Evolutionary conservation across 1,140 invertebrate genomes (phyloP), one percentile per base, ranked within the genome.

Genomic region (Drosophila nannoptera): DNA sequence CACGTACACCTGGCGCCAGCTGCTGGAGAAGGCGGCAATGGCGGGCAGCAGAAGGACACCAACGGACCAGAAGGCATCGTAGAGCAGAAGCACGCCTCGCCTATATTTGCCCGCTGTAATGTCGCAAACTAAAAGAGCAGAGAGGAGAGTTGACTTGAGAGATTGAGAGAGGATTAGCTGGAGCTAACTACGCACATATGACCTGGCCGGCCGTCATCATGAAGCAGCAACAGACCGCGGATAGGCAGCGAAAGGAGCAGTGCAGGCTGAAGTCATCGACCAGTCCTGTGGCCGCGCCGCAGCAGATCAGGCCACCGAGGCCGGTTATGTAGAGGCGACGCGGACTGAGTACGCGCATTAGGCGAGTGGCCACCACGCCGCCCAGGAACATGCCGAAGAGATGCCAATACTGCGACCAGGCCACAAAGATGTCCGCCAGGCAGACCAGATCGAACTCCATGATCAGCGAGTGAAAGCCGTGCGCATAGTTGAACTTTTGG

Each of bases 341-440:
- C 0, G 90, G 90, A 75, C 90, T 90, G 5, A 84, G 64, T 0
- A 90, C 69, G 9, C 81, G 70, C 87, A 90, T 88, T 31, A 89
- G 48, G 38, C 89, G 87, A 4, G 87, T 90, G 43, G 87, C 89
- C 33, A 86, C 71, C 4, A 90, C 75, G 35, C 90, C 90, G 9
- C 90, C 90, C 4, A 90, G 56, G 22, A 90, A 72, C 32, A 90
- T 82, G 12, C 90, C 90, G 32, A 90, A 89, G 8, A 90, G 75
- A 78, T 90, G 90, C 86, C 90, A 90, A 59, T 87, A 90, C 69
- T 90, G 90, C 0, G 90, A 89, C 73, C 89, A 89, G 32, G 90
- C 89, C 40, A 90, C 84, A 9, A 90, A 88, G n/a, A 90, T 90
- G 54, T 88, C 87, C 32, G 78, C 69, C 53, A 89, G 58, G 35